A percentile compares a stretch with the other conserved stretches of the same genome.
Conservation (phyloP, 1,140 invertebrate species). For the Lanistes nyassanus region DNA sequence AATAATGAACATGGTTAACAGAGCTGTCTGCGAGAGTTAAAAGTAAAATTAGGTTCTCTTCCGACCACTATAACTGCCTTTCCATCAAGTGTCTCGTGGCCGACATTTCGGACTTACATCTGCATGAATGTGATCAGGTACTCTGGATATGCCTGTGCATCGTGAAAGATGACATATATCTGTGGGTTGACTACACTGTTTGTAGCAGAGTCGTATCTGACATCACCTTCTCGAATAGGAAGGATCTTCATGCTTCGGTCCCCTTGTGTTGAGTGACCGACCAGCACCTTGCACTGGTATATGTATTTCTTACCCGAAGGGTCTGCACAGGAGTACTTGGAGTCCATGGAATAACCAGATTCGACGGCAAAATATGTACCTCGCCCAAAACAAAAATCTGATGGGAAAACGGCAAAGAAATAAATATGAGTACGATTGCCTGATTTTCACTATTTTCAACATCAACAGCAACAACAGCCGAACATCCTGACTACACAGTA, state of each 20-base stretch:
- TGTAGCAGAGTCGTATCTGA: slow-evolving; percentile 36
- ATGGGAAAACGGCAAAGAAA: neutral
- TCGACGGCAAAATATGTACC: slow-evolving; percentile 48
- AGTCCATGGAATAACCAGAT: too few relatives aligned
- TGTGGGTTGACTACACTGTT: neutral
- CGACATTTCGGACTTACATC: neutral
- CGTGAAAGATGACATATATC: slow-evolving; percentile 42
- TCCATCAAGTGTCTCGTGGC: too few relatives aligned
- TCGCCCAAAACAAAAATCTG: slow-evolving; percentile 38
- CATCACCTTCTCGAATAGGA: neutral
- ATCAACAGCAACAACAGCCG: too few relatives aligned
- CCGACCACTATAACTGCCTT: too few relatives aligned
- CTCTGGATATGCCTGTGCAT: slow-evolving; percentile 49
- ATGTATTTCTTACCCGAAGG: neutral
- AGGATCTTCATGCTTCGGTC: neutral
- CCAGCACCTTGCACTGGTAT: slow-evolving; percentile 8
- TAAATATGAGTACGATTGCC: neutral
- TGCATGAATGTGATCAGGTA: slow-evolving; percentile 26
- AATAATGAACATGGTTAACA: too few relatives aligned
- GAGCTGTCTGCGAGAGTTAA: too few relatives aligned
- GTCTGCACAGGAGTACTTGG: slow-evolving; percentile 20
- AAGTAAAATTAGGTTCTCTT: too few relatives aligned
- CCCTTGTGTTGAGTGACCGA: slow-evolving; percentile 13
- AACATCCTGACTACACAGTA: too few relatives aligned
- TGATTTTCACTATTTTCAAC: neutral